Percentiles rank a stretch among this genome's conserved stretches.
These are phyloP conservation scores for Empidonax alnorum DNA, from an alignment of 2,113 vertebrate genomes.

Conservation along the genomic window DNA sequence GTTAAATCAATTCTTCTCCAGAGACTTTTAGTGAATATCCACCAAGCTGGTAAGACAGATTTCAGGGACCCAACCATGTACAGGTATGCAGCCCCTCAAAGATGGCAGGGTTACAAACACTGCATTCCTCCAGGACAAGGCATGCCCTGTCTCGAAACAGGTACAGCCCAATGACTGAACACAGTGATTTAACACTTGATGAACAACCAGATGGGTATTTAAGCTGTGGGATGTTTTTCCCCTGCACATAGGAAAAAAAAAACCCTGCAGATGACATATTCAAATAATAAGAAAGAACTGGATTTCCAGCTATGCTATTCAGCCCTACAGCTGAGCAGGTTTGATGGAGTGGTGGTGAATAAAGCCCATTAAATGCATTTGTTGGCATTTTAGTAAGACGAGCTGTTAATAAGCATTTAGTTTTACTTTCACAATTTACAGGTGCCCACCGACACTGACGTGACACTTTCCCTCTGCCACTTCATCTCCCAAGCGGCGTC, in stretches of 20 bases:
- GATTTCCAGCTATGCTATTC: not conserved
- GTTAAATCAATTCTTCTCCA: not conserved
- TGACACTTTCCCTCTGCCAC: not conserved
- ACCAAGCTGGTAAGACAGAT: not conserved
- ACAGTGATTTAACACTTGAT: not conserved
- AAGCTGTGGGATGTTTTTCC: not conserved
- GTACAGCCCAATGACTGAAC: not conserved
- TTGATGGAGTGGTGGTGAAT: not conserved
- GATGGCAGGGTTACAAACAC: not conserved
- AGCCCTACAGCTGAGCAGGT: not conserved
- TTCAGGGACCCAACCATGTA: not conserved
- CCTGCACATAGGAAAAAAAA: not conserved
- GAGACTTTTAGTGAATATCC: not conserved
- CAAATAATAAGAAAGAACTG: not conserved
- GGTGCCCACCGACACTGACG: not conserved
- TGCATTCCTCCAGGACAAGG: not conserved
- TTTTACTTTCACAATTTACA: not conserved
- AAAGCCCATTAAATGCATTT: not conserved
- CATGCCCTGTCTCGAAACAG: fast-evolving
- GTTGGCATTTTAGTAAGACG: not conserved
- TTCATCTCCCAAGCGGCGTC: not conserved
- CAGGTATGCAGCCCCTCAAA: not conserved
- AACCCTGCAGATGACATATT: not conserved
- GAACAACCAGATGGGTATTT: not conserved
- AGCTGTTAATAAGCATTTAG: not conserved